A percentile compares a stretch with the other conserved stretches of the same genome.
These are phyloP conservation scores for Saccostrea glomerata DNA, from an alignment of 1,140 invertebrate genomes.

Conservation along the genomic window DNA sequence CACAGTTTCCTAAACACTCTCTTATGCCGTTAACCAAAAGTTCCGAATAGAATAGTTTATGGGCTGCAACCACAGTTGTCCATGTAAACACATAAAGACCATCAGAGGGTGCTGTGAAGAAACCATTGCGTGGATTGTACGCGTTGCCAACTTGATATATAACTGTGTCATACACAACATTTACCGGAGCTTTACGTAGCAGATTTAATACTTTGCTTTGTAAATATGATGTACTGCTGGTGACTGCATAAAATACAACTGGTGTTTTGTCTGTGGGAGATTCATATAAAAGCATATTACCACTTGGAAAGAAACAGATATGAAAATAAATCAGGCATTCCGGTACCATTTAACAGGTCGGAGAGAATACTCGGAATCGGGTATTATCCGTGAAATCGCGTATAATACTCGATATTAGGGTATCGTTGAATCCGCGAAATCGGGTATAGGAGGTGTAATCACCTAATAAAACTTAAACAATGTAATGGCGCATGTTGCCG, in stretches of 20 bases:
- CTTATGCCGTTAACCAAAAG: not conserved
- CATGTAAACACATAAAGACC: not conserved
- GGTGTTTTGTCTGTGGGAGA: not conserved
- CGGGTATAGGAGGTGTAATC: too few relatives aligned
- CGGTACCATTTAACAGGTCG: too few relatives aligned
- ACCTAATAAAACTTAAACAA: too few relatives aligned
- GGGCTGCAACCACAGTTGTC: not conserved
- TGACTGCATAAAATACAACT: not conserved
- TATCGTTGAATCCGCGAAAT: too few relatives aligned
- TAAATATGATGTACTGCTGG: not conserved
- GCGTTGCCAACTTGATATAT: not conserved
- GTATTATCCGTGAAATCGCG: too few relatives aligned
- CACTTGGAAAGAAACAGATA: not conserved
- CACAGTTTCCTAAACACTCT: not conserved
- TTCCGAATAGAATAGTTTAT: not conserved
- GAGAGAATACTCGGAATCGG: too few relatives aligned
- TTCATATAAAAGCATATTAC: not conserved
- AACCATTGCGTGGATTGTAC: not conserved
- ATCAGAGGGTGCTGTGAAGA: constrained; percentile 15
- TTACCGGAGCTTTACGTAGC: not conserved
- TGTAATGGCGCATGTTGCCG: too few relatives aligned
- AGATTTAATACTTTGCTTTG: too few relatives aligned
- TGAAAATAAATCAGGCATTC: too few relatives aligned
- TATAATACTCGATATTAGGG: too few relatives aligned
- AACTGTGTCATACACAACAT: not conserved